Evolutionary conservation across 2,888 invertebrate genomes (phyloP), one percentile per base, ranked within the genome.

Genomic region (Hybos culiciformis): DNA sequence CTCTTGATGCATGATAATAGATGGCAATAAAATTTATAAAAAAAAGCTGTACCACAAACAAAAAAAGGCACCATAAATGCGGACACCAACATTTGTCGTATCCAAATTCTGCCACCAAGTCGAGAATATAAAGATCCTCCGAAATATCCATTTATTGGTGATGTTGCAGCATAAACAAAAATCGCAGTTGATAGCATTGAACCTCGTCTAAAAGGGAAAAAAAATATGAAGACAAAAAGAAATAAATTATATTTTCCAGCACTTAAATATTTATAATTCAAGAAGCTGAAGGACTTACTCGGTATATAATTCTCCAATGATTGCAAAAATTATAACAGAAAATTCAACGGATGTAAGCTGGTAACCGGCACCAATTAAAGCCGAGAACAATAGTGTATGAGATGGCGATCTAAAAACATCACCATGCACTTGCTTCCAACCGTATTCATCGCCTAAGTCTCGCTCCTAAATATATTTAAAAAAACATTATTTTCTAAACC

Each of bases 361-460:
- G 68, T 93, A 90, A 4, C 98, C 98, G 52, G 91, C 82, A 37
- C 98, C 98, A 58, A 98, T 79, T 24, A 98, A 70, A 14, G 94
- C 87, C 4, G 96, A 92, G 67, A 99, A 98, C 21, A 96, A 57
- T 52, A 94, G 75, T 0, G 93, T 75, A 65, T 92, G 80, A 15
- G 91, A 82, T 1, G 96, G 93, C 3, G 96, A 86, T 46, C 98
- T 77, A 62, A 99, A 99, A 5, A 99, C 97, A 71, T 99, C 98
- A 1, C 98, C 98, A 67, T 98, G 97, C 23, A 98, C 97, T 68
- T 96, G 98, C 61, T 99, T 99, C 98, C 98, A 99, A 1, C 98
- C 98, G 70, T 98, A 98, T 63, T 98, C 97, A 69, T 98, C 97
- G 2, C 97, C 97, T 47, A 98, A 74, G 70, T 98, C 97, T 53